Base-by-base conservation (phyloP, 2,888 invertebrate genomes). In the Apamea crenata region DNA sequence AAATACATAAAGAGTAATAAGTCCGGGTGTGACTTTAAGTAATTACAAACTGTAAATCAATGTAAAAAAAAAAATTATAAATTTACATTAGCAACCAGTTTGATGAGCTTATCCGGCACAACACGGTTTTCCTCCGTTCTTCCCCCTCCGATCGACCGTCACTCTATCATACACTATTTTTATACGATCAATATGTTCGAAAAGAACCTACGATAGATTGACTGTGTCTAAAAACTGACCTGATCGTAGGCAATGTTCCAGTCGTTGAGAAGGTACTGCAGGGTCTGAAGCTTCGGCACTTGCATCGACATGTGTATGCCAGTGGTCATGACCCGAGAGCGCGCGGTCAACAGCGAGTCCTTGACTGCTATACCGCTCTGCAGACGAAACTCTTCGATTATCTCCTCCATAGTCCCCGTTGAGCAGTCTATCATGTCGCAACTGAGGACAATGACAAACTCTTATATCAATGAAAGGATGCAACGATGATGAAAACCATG, bases 371-470 rank as follows among this genome's bases (percentile, higher is more conserved):
- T 4, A 82, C 91, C 76, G 32, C 85, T 88, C 77, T 94, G 95
- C 16, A 92, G 40, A 0, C 90, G 90, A 67, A 95, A 94, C 85
- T 93, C 91, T 1, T 91, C 91, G 2, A 95, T 82, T 2, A 96
- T 77, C 56, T 87, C 90, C 80, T 94, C 95, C 93, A 96, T 94
- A 0, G 95, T 91, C 18, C 96, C 96, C 0, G 94, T 94, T 0
- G 93, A 89, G 66, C 94, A 93, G 53, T 96, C 95, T 25, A 96
- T 36, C 25, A 97, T 92, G 74, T 96, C 95, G 83, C 95, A 94
- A 87, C 97, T 97, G 74, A 18, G n/a, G 18, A 65, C 40, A 56
- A 72, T 40, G n/a, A 56, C n/a, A 2, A 53, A 44, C 18, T n/a
- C 6, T 59, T 21, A 32, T 12, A 63, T 21, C 21, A 21, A 21